Base-by-base conservation (phyloP, 2,797 vertebrate species). In the Acrossocheilus fasciatus region DNA sequence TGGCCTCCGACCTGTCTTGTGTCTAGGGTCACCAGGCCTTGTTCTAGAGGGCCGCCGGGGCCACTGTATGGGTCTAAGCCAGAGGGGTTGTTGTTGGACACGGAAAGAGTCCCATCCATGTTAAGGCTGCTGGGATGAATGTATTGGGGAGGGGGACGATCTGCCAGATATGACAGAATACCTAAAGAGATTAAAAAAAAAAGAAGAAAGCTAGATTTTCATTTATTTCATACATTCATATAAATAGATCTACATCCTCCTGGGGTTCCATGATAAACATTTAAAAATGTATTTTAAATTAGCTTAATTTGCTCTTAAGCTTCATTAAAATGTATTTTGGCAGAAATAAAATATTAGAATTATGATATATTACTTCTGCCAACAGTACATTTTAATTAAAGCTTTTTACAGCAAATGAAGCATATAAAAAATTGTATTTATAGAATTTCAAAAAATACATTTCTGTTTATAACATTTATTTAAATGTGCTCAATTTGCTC, bases 81-180 rank as follows among this genome's bases (percentile, higher is more conserved):
- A 0, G 97, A 95, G 34, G 97, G 95, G 68, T 96, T 98, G 86
- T 95, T 97, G 91, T 89, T 98, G 91, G 97, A 73, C 30, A 99
- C 96, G 4, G 98, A 96, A 45, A 99, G 90, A 4, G 97, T 97
- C 62, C 96, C 96, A 43, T 99, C 98, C 87, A 99, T 97, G 90
- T 96, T 98, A 80, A 99, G 95, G 90, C 96, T 96, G 93, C 97
- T 97, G 73, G 98, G 98, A 88, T 99, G 98, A 91, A 99, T 98
- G 91, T 99, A 99, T 86, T 99, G 98, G 89, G 98, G 98, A 39
- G 98, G 98, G 73, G 98, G 98, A 90, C 98, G 97, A 93, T 99
- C 98, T 52, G 98, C 98, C 93, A 99, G 94, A 86, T 99, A 99
- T 70, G 98, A 99, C 89, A 99, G 92, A 92, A 99, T 99, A 90